Evolutionary conservation across 2,888 invertebrate species (phyloP).

Genomic region (Adelphocoris suturalis): DNA sequence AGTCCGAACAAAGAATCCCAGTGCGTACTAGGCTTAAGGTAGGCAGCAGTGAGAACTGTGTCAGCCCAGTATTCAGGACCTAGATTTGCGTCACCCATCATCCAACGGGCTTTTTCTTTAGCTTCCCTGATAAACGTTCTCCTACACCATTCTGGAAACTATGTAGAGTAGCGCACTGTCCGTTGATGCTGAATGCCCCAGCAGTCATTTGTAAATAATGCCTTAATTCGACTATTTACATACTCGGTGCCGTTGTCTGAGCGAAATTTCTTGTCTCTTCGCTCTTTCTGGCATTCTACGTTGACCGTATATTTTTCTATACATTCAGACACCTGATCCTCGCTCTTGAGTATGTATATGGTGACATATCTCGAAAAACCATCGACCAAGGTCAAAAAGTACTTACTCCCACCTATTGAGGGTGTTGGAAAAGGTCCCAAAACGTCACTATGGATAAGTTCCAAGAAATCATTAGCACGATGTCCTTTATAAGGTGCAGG

Average conservation of each 20-base stretch:
- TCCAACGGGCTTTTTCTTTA: conserved; percentile 67
- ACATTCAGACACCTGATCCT: conserved; percentile 25
- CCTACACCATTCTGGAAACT: conserved; percentile 58
- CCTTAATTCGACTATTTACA: conserved; percentile 75
- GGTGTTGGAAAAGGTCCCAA: conserved; percentile 76
- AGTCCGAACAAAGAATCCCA: too few relatives aligned
- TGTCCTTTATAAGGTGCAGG: background rate
- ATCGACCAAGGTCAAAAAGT: conserved; percentile 59
- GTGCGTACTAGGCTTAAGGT: too few relatives aligned
- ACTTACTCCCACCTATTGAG: conserved; percentile 75
- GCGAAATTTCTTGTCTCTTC: conserved; percentile 76
- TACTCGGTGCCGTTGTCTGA: conserved; percentile 77
- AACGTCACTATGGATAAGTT: conserved; percentile 73
- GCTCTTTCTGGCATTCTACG: conserved; percentile 72
- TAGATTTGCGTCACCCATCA: conserved; percentile 1
- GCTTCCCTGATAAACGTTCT: conserved; percentile 66
- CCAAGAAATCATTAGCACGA: too few relatives aligned
- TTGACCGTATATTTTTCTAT: conserved; percentile 15
- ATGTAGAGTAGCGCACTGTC: conserved; percentile 68
- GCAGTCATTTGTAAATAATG: background rate
- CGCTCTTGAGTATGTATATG: conserved; percentile 38
- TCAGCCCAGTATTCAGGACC: conserved; percentile 67
- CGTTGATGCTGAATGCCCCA: conserved; percentile 57
- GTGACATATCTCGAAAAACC: conserved; percentile 47
- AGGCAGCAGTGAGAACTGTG: conserved; percentile 60